A percentile compares a stretch with the other conserved stretches of the same genome.
These are phyloP conservation scores for Caretta caretta DNA, from an alignment of 2,113 vertebrate species.

Conservation along the genomic window DNA sequence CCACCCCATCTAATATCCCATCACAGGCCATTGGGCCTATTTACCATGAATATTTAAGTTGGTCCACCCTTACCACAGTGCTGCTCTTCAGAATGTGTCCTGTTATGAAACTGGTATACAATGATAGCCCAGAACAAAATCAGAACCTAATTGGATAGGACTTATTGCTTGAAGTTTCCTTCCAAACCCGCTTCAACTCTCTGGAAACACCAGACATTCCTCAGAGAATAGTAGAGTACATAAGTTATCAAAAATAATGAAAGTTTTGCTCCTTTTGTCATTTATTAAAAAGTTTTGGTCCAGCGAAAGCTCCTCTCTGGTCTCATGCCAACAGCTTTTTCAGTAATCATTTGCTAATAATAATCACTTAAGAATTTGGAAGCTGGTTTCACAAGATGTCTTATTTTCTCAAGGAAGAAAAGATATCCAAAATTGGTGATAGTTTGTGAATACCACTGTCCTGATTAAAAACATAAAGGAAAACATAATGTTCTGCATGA, in stretches of 20 bases:
- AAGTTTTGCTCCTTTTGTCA: constrained; percentile 18
- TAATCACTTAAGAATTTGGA: background rate
- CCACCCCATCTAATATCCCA: too few relatives aligned
- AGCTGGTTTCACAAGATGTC: constrained; percentile 18
- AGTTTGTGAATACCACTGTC: background rate
- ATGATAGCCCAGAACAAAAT: background rate
- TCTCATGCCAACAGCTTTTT: background rate
- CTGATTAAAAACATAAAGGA: background rate
- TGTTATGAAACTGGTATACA: background rate
- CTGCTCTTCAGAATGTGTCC: background rate
- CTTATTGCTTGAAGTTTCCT: background rate
- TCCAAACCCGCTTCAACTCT: background rate
- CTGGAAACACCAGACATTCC: background rate
- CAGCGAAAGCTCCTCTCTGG: background rate
- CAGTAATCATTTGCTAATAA: constrained; percentile 26
- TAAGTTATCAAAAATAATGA: constrained; percentile 27
- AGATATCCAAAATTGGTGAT: background rate
- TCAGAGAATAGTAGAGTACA: background rate
- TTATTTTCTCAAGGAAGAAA: background rate
- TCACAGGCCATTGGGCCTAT: too few relatives aligned
- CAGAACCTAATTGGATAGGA: background rate
- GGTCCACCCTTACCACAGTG: background rate
- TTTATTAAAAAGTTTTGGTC: background rate
- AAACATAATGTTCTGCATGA: background rate
- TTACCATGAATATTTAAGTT: too few relatives aligned